Conservation (phyloP, 1,140 invertebrate species). For the Drosophila leontia region DNA sequence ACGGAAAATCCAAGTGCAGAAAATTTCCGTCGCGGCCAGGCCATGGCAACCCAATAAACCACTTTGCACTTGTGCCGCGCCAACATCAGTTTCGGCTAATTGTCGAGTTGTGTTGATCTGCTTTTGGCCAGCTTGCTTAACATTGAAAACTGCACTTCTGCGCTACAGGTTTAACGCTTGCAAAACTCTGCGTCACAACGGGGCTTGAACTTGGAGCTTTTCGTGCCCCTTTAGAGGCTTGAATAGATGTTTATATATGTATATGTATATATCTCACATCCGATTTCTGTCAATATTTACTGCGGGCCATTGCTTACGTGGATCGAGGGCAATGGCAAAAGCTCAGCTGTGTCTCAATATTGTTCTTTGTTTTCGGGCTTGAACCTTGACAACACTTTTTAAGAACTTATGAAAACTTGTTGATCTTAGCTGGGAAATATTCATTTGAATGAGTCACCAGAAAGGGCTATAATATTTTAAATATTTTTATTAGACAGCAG, state of each 20-base stretch:
- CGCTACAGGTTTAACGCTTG: constrained; percentile 32
- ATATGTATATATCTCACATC: constrained; percentile 9
- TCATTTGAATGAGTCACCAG: neutral
- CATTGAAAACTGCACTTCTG: constrained; percentile 61
- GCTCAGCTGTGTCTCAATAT: constrained; percentile 12
- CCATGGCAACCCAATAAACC: constrained; percentile 55
- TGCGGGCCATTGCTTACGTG: neutral
- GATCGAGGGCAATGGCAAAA: constrained; percentile 25
- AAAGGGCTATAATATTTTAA: neutral
- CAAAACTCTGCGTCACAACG: constrained; percentile 28
- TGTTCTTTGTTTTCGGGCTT: constrained; percentile 30
- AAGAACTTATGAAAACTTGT: constrained; percentile 17
- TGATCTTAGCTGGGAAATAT: constrained; percentile 19
- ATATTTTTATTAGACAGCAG: too few species aligned
- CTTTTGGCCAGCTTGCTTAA: constrained; percentile 39
- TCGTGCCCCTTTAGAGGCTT: constrained; percentile 6
- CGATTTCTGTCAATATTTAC: constrained; percentile 36
- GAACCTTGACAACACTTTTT: constrained; percentile 24
- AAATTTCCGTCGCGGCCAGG: constrained; percentile 38
- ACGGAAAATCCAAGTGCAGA: constrained; percentile 51
- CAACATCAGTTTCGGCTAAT: constrained; percentile 39
- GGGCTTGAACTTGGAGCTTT: constrained; percentile 62
- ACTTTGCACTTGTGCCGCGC: constrained; percentile 44
- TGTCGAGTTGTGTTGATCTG: constrained; percentile 34
- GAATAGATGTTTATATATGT: neutral